Percentiles rank a stretch among this genome's conserved stretches.
Conservation (phyloP, 2,797 vertebrate genomes). For the Parauchenoglanis ngamensis region DNA sequence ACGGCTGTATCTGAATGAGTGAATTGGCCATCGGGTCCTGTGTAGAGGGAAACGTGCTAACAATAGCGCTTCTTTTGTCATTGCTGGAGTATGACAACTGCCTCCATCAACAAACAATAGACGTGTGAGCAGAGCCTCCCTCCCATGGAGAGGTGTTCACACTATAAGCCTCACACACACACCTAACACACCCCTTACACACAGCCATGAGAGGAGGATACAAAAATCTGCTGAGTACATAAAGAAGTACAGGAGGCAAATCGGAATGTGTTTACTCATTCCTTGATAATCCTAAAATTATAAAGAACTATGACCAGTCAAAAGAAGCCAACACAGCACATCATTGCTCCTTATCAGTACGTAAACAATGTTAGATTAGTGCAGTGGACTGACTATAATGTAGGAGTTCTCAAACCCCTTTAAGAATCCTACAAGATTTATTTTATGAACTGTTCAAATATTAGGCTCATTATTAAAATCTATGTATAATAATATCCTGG, state of each 20-base stretch:
- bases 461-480: too few relatives aligned
- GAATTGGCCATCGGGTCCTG: slow-evolving; percentile 81
- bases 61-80: slow-evolving; percentile 79
- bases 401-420: neutral
- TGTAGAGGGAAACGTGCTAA: slow-evolving; percentile 77
- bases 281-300: slow-evolving; percentile 30
- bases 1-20: slow-evolving; percentile 81
- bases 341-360: slow-evolving; percentile 29
- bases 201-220: slow-evolving; percentile 20
- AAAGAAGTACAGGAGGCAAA: slow-evolving; percentile 12
- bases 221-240: slow-evolving; percentile 13
- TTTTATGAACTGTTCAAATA: neutral
- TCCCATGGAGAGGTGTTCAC: slow-evolving; percentile 64
- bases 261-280: slow-evolving; percentile 17
- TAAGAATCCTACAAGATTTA: neutral
- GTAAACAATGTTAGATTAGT: slow-evolving; percentile 38
- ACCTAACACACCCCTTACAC: slow-evolving; percentile 34
- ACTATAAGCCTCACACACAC: slow-evolving; percentile 51
- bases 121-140: slow-evolving; percentile 62
- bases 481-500: neutral
- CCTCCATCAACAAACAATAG: slow-evolving; percentile 75
- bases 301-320: slow-evolving; percentile 37
- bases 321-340: slow-evolving; percentile 42
- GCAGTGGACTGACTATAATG: slow-evolving; percentile 22
- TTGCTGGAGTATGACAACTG: slow-evolving; percentile 83